Evolutionary conservation across 2,797 vertebrate genomes (phyloP).

Genomic region (Gymnothorax reevesii): DNA sequence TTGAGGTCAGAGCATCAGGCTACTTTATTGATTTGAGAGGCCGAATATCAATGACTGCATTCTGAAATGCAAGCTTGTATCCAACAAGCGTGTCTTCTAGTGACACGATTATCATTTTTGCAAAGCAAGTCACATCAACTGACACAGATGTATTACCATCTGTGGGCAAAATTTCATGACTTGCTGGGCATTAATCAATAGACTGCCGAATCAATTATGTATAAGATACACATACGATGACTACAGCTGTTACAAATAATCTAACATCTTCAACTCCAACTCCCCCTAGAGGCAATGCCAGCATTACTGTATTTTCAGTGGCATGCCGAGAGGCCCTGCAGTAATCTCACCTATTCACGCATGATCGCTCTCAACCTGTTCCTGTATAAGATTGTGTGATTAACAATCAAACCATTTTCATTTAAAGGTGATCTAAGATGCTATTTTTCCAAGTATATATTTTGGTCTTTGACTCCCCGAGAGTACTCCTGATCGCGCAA

Average conservation of each 20-base stretch:
- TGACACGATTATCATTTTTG: background rate
- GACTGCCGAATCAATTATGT: background rate
- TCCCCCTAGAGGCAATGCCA: too few species aligned
- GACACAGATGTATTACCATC: background rate
- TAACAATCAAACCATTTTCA: too few species aligned
- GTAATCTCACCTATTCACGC: too few species aligned
- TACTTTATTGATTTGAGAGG: background rate
- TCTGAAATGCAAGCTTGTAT: background rate
- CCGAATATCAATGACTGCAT: background rate
- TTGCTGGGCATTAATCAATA: background rate
- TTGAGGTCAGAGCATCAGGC: background rate
- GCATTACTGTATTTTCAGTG: too few species aligned
- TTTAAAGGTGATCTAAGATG: too few species aligned
- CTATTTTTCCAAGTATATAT: too few species aligned
- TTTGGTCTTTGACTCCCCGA: too few species aligned
- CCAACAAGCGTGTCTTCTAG: background rate
- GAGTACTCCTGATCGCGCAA: too few species aligned
- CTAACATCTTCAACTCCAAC: too few species aligned
- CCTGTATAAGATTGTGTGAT: too few species aligned
- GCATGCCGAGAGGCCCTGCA: too few species aligned
- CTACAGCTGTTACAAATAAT: background rate
- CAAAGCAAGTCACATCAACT: background rate
- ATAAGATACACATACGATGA: background rate
- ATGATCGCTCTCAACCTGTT: too few species aligned
- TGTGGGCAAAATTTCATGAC: background rate